Evolutionary conservation across 2,888 invertebrate genomes (phyloP), one percentile per base, ranked within the genome.

Genomic region (Piscicola geometra): DNA sequence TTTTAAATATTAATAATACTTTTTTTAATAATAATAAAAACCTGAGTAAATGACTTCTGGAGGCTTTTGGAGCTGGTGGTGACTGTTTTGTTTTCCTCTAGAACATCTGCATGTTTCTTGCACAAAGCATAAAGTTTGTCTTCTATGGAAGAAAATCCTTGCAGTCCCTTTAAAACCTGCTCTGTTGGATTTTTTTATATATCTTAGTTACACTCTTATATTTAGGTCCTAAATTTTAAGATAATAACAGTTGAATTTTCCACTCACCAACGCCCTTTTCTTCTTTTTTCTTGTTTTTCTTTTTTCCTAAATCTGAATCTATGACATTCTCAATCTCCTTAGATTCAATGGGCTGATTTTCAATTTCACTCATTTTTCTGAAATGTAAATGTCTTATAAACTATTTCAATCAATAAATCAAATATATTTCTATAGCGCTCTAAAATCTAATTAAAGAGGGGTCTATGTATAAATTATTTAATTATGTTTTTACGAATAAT

Each of bases 41-140:
- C 85, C 81, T 83, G 82, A 75, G 81, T 80, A 56, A 83, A 79
- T 76, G 82, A 83, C 35, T 83, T 80, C 77, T 86, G 85, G 21
- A 80, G 81, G 77, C 84, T 84, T 80, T 86, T 86, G 66, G 81
- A 79, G 21, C 82, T 81, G 3, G 81, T 80, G 79, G 86, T 85
- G 25, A 85, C 76, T 32, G 82, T 78, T 41, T 86, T 80, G 82
- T 90, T 90, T 75, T 92, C 92, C 80, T 92, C 92, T 18, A 90
- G 88, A 2, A 90, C 86, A 81, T 93, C 92, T 0, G 90, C 87
- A 83, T 92, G 93, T 82, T 91, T 93, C 81, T 90, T 90, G 81
- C 90, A 89, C 79, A 93, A 88, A 0, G 89, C 87, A 1, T 89
- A 87, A 41, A 91, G 84, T 84, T 91, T 92, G 80, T 92, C 91